Conservation (phyloP, 1,140 invertebrate species). For the Drosophila seguyi region DNA sequence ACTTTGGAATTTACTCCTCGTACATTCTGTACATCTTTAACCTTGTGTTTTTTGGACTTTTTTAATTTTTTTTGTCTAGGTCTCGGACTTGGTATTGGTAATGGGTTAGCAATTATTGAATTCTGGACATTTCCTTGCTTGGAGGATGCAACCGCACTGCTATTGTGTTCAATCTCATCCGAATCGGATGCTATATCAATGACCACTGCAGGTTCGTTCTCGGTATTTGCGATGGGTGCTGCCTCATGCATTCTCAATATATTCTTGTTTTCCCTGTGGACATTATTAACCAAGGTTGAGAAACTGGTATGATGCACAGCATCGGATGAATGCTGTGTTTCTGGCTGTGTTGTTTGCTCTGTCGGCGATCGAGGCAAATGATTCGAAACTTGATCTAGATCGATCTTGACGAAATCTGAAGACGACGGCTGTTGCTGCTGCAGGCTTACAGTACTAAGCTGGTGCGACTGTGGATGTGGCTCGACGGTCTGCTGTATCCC, state of each 20-base stretch:
- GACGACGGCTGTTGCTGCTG: slow-evolving; percentile 1
- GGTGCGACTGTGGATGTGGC: slow-evolving; percentile 24
- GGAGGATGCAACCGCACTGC: neutral
- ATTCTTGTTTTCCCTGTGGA: slow-evolving; percentile 38
- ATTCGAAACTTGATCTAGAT: slow-evolving; percentile 8
- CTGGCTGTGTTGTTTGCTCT: slow-evolving; percentile 31
- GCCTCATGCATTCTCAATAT: neutral
- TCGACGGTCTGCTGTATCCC: slow-evolving; percentile 83
- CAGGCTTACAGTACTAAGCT: slow-evolving; percentile 1
- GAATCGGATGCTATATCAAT: slow-evolving; percentile 81
- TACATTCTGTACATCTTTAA: slow-evolving; percentile 17
- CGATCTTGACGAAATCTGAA: slow-evolving; percentile 17
- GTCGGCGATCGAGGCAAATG: slow-evolving; percentile 53
- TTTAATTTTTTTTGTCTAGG: slow-evolving; percentile 60
- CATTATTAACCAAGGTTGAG: slow-evolving; percentile 53
- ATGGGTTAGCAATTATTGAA: slow-evolving; percentile 7
- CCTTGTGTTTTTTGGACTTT: slow-evolving; percentile 70
- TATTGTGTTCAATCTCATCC: slow-evolving; percentile 58
- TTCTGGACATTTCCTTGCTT: slow-evolving; percentile 11
- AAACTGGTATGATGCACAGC: slow-evolving; percentile 50
- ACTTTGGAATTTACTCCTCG: slow-evolving; percentile 23
- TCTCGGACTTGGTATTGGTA: slow-evolving; percentile 22
- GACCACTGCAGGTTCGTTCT: slow-evolving; percentile 62
- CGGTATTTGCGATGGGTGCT: slow-evolving; percentile 55
- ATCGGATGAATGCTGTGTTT: slow-evolving; percentile 30